Conservation (phyloP, 2,888 invertebrate species). For the Holacanthella duospinosa region DNA sequence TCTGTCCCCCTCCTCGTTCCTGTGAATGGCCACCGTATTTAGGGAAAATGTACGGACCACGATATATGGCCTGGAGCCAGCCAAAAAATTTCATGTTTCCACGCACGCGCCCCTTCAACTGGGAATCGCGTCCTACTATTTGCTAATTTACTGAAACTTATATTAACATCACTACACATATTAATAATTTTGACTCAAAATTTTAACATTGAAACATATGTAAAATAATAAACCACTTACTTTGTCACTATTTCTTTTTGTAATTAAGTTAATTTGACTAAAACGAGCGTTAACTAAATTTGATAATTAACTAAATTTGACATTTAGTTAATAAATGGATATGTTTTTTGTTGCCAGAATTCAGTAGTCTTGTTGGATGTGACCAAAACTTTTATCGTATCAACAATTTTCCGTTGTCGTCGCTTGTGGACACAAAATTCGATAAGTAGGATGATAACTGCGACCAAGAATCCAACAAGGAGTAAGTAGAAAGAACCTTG, state of each 20-base stretch:
- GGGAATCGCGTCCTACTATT: conserved; percentile 14
- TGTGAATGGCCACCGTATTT: conserved; percentile 34
- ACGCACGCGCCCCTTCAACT: conserved; percentile 18
- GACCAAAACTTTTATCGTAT: conserved; percentile 48
- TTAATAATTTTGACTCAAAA: not conserved
- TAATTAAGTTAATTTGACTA: too few relatives aligned
- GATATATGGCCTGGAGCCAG: conserved; percentile 36
- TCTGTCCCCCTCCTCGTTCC: conserved; percentile 8
- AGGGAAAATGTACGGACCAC: conserved; percentile 24
- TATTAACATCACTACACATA: not conserved
- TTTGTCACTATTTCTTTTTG: too few relatives aligned
- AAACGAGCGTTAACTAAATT: too few relatives aligned
- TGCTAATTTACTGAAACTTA: not conserved
- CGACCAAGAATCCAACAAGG: conserved; percentile 54
- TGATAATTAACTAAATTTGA: not conserved
- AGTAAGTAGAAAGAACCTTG: conserved; percentile 71
- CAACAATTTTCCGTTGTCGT: conserved; percentile 42
- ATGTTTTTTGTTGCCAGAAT: conserved; percentile 25
- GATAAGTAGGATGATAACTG: conserved; percentile 43
- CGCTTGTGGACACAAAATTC: conserved; percentile 46
- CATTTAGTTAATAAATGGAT: conserved; percentile 18
- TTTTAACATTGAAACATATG: not conserved
- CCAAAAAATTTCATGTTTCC: conserved; percentile 28
- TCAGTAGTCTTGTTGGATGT: conserved; percentile 24
- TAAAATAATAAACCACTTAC: not conserved